These are phyloP conservation scores for Alauda arvensis DNA, from an alignment of 2,797 vertebrate species.

Conservation along the genomic window DNA sequence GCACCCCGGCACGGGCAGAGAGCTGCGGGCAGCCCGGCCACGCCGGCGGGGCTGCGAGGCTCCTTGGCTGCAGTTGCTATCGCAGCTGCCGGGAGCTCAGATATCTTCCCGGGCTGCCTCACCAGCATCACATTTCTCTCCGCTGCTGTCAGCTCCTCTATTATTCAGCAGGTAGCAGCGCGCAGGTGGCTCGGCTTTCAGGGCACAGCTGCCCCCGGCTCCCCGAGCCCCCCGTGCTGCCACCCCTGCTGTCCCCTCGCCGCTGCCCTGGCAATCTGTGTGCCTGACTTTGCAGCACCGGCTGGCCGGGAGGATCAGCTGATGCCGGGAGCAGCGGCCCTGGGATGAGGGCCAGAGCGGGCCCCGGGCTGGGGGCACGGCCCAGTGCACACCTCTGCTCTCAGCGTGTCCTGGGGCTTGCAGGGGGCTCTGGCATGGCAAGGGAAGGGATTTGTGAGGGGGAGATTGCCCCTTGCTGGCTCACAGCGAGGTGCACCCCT, in stretches of 20 bases:
- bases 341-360: accelerated
- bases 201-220: not conserved
- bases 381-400: not conserved
- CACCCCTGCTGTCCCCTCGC: not conserved
- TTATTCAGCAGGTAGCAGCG: constrained; percentile 61
- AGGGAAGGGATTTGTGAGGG: not conserved
- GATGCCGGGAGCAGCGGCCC: constrained; percentile 5
- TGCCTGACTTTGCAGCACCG: constrained; percentile 45
- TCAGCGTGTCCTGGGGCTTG: not conserved
- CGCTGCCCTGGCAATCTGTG: constrained; percentile 27
- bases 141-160: constrained; percentile 37
- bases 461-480: not conserved
- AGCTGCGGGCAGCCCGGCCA: not conserved
- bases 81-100: constrained; percentile 18
- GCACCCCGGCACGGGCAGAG: not conserved
- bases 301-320: constrained; percentile 26
- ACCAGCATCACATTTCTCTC: constrained; percentile 40
- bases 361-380: not conserved
- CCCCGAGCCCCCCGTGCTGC: not conserved
- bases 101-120: constrained; percentile 20
- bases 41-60: not conserved
- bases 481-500: accelerated
- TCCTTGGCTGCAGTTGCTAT: not conserved
- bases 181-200: constrained; percentile 49
- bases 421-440: accelerated